These are phyloP conservation scores for Cartodere bifasciata DNA, from an alignment of 2,888 invertebrate genomes.

Conservation along the genomic window DNA sequence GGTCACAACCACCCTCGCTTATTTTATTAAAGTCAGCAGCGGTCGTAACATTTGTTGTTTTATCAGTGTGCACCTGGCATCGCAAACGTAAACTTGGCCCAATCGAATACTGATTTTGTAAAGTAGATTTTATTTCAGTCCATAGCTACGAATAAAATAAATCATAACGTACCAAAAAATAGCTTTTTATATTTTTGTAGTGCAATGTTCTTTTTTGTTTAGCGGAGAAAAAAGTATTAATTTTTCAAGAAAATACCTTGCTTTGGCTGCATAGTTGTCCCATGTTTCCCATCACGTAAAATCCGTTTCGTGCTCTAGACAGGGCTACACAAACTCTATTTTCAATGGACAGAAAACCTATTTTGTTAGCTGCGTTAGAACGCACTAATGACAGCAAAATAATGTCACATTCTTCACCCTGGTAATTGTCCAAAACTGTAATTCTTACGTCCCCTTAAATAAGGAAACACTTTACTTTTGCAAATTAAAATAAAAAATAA, in stretches of 20 bases:
- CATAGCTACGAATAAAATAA: conserved; percentile 29
- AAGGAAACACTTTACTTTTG: too few species aligned
- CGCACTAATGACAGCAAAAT: conserved; percentile 68
- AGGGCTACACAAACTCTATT: conserved; percentile 69
- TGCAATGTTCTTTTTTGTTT: too few species aligned
- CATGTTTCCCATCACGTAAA: conserved; percentile 68
- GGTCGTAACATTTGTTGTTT: conserved; percentile 31
- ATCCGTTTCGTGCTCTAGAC: conserved; percentile 56
- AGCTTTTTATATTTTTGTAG: too few species aligned
- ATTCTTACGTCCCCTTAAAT: conserved; percentile 47
- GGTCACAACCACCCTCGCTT: conserved; percentile 49
- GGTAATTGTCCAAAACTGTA: conserved; percentile 64
- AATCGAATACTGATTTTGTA: conserved; percentile 39
- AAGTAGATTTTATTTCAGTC: conserved; percentile 39
- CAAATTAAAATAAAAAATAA: too few species aligned
- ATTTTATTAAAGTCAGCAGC: conserved; percentile 37
- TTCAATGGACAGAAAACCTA: conserved; percentile 56
- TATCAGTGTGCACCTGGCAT: conserved; percentile 40
- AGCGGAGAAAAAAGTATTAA: not conserved
- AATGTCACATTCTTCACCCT: conserved; percentile 70
- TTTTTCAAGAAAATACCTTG: conserved; percentile 17
- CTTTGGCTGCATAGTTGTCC: conserved; percentile 40
- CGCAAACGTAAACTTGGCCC: conserved; percentile 38
- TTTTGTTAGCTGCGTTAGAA: conserved; percentile 51
- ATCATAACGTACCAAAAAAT: too few species aligned